Percentiles rank a stretch among this genome's conserved stretches.
These are phyloP conservation scores for Epizoanthus ramosus DNA, from an alignment of 92 coral and sea anemone genomes.

Conservation along the genomic window DNA sequence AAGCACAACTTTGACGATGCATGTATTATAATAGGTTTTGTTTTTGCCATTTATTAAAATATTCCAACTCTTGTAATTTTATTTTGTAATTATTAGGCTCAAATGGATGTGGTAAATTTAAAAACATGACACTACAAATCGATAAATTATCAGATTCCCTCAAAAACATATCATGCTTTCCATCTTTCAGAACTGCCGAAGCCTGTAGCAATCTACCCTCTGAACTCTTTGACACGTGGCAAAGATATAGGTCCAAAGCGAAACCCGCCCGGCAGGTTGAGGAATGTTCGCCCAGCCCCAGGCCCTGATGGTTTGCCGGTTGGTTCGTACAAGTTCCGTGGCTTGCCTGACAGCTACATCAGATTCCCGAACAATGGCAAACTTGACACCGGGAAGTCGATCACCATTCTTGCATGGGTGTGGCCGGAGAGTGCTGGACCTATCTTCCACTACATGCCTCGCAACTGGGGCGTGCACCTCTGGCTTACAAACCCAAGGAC, in stretches of 20 bases:
- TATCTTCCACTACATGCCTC: conserved; percentile 70
- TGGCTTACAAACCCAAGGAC: conserved; percentile 62
- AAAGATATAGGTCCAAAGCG: conserved; percentile 74
- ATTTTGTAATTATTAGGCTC: no score
- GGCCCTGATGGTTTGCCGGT: conserved; percentile 85
- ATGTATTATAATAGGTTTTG: no score
- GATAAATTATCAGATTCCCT: not conserved
- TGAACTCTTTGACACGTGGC: conserved; percentile 62
- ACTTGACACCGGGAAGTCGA: conserved; percentile 73
- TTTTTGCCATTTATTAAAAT: no score
- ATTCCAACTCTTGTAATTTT: no score
- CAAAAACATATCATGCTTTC: not conserved
- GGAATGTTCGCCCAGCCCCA: conserved; percentile 63
- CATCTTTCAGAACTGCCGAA: conserved; percentile 53
- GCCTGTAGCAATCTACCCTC: conserved; percentile 81
- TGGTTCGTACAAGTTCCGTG: conserved; percentile 76
- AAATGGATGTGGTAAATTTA: no score
- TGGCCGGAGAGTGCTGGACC: conserved; percentile 81
- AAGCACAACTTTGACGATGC: no score
- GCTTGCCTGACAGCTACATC: conserved; percentile 67
- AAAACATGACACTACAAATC: no score
- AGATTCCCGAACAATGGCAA: conserved; percentile 86
- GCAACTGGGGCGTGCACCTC: conserved; percentile 69
- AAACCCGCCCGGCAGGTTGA: conserved; percentile 65
- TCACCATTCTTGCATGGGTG: conserved; percentile 80